Base-by-base conservation (phyloP, 2,797 vertebrate genomes). In the Dallia pectoralis region DNA sequence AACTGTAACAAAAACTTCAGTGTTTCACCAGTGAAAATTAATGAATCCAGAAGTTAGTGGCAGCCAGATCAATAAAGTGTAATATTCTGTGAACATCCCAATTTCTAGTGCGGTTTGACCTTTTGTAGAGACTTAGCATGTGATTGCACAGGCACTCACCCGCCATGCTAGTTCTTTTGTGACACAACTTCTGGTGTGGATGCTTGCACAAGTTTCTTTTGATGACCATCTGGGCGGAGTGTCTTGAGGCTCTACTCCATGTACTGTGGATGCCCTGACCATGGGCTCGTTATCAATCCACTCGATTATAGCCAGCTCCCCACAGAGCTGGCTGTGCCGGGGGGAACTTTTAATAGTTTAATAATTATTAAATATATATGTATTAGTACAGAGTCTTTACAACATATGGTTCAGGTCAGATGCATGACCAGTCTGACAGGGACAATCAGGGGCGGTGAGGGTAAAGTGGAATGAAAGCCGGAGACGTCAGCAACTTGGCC, bases 11-110 rank as follows among this genome's bases (percentile, higher is more conserved):
- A n/a, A n/a, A n/a, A n/a, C n/a, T n/a, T n/a, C n/a, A n/a, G n/a
- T n/a, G n/a, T n/a, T n/a, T n/a, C n/a, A n/a, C n/a, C n/a, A n/a
- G n/a, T n/a, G n/a, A n/a, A n/a, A n/a, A n/a, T n/a, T 71, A 67
- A 64, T 77, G 15, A 16, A 74, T 74, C 61, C 69, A 72, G 63
- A 51, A 65, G 73, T 71, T 74, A 9, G 78, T 77, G 62, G 19
- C 65, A 62, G 51, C 51, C 51, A 77, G 22, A 40, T 79, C 74
- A 67, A 67, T 40, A 32, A 51, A 72, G 29, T 72, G 69, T 6
- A 56, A 33, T 5, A 74, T 18, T 18, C 4, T 49, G 18, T 27
- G 15, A 29, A 69, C 44, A 5, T 53, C 51, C 59, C 74, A 65
- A 53, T 70, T 75, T 15, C 61, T 65, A 62, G 40, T 75, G 22